These are phyloP conservation scores for Chouioia cunea DNA, from an alignment of 2,888 invertebrate genomes.

Conservation along the genomic window DNA sequence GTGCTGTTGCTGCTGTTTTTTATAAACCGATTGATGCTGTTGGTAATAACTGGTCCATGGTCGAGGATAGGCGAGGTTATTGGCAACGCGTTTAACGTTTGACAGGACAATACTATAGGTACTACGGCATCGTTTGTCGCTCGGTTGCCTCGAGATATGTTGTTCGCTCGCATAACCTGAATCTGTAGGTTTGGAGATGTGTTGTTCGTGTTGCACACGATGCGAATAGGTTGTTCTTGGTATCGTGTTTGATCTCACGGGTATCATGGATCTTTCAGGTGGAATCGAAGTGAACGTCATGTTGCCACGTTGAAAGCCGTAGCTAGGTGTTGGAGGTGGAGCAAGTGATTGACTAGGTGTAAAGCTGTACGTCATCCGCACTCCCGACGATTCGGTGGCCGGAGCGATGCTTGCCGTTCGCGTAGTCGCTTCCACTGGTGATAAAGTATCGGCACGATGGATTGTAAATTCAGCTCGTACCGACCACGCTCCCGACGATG, in stretches of 20 bases:
- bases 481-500: slow-evolving; percentile 41
- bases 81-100: slow-evolving; percentile 53
- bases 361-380: slow-evolving; percentile 46
- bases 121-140: slow-evolving; percentile 73
- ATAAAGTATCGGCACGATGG: slow-evolving; percentile 16
- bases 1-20: slow-evolving; percentile 44
- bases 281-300: slow-evolving; percentile 72
- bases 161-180: slow-evolving; percentile 73
- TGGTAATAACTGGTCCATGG: slow-evolving; percentile 43
- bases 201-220: slow-evolving; percentile 3
- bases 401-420: slow-evolving; percentile 27
- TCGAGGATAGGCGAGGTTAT: slow-evolving; percentile 28
- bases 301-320: slow-evolving; percentile 71
- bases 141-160: slow-evolving; percentile 61
- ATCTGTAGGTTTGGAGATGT: slow-evolving; percentile 55
- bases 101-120: slow-evolving; percentile 79
- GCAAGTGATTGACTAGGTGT: slow-evolving; percentile 13
- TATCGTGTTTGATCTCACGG: slow-evolving; percentile 59
- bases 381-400: slow-evolving; percentile 33
- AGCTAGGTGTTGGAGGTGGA: slow-evolving; percentile 49
- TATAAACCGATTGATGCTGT: slow-evolving; percentile 5
- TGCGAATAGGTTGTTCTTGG: slow-evolving; percentile 54
- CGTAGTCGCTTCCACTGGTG: slow-evolving; percentile 1
- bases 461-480: slow-evolving; percentile 44
- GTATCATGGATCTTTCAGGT: slow-evolving; percentile 50